Evolutionary conservation across 2,113 vertebrate species (phyloP).

Genomic region (Chloropsis hardwickii): DNA sequence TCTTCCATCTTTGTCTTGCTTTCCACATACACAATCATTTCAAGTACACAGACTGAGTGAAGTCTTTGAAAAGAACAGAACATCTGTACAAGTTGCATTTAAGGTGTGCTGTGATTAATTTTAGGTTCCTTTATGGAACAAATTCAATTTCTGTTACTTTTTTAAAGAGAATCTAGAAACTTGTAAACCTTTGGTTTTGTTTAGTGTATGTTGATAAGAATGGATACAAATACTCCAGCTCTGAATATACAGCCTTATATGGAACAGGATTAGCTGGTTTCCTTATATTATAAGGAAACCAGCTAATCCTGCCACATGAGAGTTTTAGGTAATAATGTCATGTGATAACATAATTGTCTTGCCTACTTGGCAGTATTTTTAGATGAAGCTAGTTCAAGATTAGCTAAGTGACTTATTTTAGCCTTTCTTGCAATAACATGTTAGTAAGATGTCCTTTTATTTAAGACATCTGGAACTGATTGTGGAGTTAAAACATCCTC

Average conservation of each 20-base stretch:
- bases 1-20: neutral
- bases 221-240: neutral
- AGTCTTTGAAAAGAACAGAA: neutral
- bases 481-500: neutral
- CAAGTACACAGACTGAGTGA: neutral
- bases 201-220: neutral
- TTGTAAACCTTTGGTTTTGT: neutral
- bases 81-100: neutral
- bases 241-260: neutral
- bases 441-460: neutral
- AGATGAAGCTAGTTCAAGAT: neutral
- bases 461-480: neutral
- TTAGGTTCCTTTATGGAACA: neutral
- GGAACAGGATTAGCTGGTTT: neutral
- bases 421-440: neutral
- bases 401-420: slow-evolving; percentile 28
- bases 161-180: neutral
- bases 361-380: slow-evolving; percentile 18
- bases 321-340: neutral
- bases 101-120: neutral
- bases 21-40: neutral
- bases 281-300: neutral
- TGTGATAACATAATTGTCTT: neutral
- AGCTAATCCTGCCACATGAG: neutral
- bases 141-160: neutral